Conservation (phyloP, 2,113 vertebrate genomes). For the Semnopithecus entellus region DNA sequence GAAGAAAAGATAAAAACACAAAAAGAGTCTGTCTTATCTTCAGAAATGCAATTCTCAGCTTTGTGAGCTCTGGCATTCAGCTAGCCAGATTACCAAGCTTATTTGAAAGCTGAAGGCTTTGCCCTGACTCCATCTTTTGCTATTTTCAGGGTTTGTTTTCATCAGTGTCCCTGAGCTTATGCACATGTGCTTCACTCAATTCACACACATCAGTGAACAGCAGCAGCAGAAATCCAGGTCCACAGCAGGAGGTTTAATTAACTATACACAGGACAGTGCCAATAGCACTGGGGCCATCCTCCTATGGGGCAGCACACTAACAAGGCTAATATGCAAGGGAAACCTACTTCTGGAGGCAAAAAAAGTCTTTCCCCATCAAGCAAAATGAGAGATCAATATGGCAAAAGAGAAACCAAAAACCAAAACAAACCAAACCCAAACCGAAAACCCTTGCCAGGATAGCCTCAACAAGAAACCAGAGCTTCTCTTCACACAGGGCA, state of each 20-base stretch:
- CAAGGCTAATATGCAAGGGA: constrained; percentile 17
- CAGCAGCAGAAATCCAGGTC: constrained; percentile 60
- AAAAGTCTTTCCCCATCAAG: neutral
- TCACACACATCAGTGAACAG: constrained; percentile 77
- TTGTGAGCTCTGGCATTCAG: constrained; percentile 74
- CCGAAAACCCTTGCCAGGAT: neutral
- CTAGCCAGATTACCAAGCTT: constrained; percentile 70
- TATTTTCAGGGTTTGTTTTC: constrained; percentile 68
- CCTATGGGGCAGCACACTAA: constrained; percentile 36
- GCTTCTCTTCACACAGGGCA: constrained; percentile 5
- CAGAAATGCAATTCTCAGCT: constrained; percentile 66
- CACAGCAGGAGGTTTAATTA: constrained; percentile 80
- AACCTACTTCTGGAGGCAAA: constrained; percentile 8
- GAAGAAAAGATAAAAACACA: constrained; percentile 65
- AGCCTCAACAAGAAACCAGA: constrained; percentile 3
- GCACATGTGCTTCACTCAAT: constrained; percentile 63
- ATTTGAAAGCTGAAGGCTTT: constrained; percentile 65
- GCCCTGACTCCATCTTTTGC: constrained; percentile 62
- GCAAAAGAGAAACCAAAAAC: constrained; percentile 20
- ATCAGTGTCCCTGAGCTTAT: neutral
- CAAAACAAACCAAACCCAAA: neutral
- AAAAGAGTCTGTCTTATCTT: constrained; percentile 61
- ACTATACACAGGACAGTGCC: constrained; percentile 67
- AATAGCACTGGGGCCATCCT: constrained; percentile 37
- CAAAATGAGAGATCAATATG: neutral